Evolutionary conservation across 2,113 vertebrate species (phyloP).

Genomic region (Sinocyclocheilus anshuiensis): DNA sequence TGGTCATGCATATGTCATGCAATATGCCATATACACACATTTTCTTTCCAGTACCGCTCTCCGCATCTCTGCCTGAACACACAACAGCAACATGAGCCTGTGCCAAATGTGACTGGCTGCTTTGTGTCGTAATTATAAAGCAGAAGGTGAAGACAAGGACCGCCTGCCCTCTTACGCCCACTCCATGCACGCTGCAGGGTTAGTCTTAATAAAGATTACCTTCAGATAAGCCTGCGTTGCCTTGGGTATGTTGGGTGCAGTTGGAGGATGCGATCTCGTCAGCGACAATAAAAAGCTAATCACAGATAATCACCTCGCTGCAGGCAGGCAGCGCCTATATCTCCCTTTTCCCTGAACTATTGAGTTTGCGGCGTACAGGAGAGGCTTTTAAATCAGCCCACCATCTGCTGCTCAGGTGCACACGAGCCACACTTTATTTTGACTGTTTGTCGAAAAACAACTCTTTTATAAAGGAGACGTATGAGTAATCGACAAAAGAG

Average conservation of each 20-base stretch:
- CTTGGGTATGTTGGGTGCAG: conserved; percentile 51
- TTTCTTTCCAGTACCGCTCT: neutral
- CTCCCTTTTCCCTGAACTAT: conserved; percentile 23
- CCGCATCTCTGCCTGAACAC: neutral
- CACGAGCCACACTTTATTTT: neutral
- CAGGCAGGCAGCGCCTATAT: conserved; percentile 3
- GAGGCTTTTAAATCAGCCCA: conserved; percentile 49
- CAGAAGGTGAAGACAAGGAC: conserved; percentile 27
- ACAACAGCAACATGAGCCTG: neutral
- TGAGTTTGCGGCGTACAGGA: conserved; percentile 26
- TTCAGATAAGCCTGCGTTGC: conserved; percentile 61
- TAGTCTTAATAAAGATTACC: conserved; percentile 36
- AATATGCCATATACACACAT: neutral
- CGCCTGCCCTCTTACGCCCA: conserved; percentile 38
- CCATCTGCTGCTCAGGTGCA: conserved; percentile 60
- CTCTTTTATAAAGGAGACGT: conserved; percentile 4
- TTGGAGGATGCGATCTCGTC: conserved; percentile 46
- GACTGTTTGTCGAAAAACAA: conserved; percentile 8
- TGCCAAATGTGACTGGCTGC: conserved; percentile 16
- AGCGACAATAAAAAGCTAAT: conserved; percentile 61
- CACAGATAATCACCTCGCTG: conserved; percentile 63
- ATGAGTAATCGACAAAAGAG: neutral
- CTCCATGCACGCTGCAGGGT: conserved; percentile 33
- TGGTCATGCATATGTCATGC: conserved; percentile 1
- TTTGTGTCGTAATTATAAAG: conserved; percentile 40